phyloP scores from a whole-genome alignment of 2,113 vertebrate genomes.

The Oreamnos americanus region DNA sequence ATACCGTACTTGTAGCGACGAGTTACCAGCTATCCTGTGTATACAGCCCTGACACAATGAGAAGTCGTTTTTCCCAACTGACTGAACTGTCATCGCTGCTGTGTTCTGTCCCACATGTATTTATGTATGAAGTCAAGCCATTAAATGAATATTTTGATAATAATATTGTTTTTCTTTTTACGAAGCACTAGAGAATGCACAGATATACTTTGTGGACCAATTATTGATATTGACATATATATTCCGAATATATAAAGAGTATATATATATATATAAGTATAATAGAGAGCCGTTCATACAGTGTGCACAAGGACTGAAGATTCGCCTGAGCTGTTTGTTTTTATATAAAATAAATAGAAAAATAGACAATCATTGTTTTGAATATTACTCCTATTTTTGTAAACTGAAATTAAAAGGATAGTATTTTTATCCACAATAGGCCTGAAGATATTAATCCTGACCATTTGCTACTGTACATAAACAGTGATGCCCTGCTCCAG shows the following conservation, averaged over 20 bases:
- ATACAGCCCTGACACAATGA: conserved; percentile 83
- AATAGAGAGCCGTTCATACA: conserved; percentile 82
- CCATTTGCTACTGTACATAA: conserved; percentile 93
- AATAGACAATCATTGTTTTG: conserved; percentile 95
- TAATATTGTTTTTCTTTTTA: conserved; percentile 99
- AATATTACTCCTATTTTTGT: conserved; percentile 98
- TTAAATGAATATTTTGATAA: conserved; percentile 99
- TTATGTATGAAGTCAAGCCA: conserved; percentile 99
- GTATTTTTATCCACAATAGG: conserved; percentile 98
- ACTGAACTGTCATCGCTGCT: conserved; percentile 93
- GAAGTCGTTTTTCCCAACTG: conserved; percentile 90
- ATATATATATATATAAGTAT: conserved; percentile 78
- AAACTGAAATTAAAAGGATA: conserved; percentile 94
- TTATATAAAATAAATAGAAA: conserved; percentile 96
- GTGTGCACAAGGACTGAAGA: conserved; percentile 89
- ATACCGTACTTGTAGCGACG: conserved; percentile 95
- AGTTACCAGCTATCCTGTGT: conserved; percentile 53
- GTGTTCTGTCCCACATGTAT: conserved; percentile 97
- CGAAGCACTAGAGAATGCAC: conserved; percentile 95
- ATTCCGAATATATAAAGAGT: conserved; percentile 88
- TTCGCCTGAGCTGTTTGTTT: conserved; percentile 91
- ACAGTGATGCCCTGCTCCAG: conserved; percentile 90
- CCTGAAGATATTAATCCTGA: conserved; percentile 92
- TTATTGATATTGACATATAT: conserved; percentile 84
- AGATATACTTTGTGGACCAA: conserved; percentile 96